Evolutionary conservation across 2,888 invertebrate genomes (phyloP).

Genomic region (Melanargia galathea): DNA sequence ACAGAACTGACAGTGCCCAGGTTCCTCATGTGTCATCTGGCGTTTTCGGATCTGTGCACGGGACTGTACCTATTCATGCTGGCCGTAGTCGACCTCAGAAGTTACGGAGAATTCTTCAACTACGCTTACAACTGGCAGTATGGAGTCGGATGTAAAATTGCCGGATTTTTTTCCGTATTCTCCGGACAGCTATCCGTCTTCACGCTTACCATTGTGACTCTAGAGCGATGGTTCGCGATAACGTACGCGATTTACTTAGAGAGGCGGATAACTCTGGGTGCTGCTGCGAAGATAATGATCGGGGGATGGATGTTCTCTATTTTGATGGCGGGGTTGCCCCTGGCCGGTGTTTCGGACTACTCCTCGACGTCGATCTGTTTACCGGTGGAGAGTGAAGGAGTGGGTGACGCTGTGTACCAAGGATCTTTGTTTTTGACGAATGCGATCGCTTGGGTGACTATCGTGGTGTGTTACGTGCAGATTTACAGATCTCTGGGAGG

Average conservation of each 20-base stretch:
- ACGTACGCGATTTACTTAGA: slow-evolving; percentile 92
- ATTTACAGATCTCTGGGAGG: slow-evolving; percentile 91
- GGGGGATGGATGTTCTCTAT: slow-evolving; percentile 91
- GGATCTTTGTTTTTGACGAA: slow-evolving; percentile 88
- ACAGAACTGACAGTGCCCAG: slow-evolving; percentile 71
- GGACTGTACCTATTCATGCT: slow-evolving; percentile 92
- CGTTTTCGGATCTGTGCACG: slow-evolving; percentile 94
- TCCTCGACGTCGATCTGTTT: slow-evolving; percentile 93
- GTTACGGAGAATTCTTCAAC: slow-evolving; percentile 93
- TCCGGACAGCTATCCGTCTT: slow-evolving; percentile 94
- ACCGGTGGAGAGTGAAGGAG: slow-evolving; percentile 90
- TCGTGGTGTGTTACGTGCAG: slow-evolving; percentile 92
- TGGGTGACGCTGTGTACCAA: slow-evolving; percentile 88
- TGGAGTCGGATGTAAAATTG: slow-evolving; percentile 90
- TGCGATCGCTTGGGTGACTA: slow-evolving; percentile 90
- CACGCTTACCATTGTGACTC: slow-evolving; percentile 92
- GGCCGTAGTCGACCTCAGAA: slow-evolving; percentile 91
- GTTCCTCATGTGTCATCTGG: slow-evolving; percentile 86
- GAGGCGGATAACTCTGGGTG: slow-evolving; percentile 87
- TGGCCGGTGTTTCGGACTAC: slow-evolving; percentile 93
- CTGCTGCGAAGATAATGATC: slow-evolving; percentile 89
- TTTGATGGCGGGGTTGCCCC: slow-evolving; percentile 89
- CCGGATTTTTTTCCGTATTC: slow-evolving; percentile 94
- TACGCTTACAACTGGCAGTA: slow-evolving; percentile 95
- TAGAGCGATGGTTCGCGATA: slow-evolving; percentile 93